A percentile compares a stretch with the other conserved stretches of the same genome.
Conservation (phyloP, 2,888 invertebrate genomes). For the Drosophila yooni region DNA sequence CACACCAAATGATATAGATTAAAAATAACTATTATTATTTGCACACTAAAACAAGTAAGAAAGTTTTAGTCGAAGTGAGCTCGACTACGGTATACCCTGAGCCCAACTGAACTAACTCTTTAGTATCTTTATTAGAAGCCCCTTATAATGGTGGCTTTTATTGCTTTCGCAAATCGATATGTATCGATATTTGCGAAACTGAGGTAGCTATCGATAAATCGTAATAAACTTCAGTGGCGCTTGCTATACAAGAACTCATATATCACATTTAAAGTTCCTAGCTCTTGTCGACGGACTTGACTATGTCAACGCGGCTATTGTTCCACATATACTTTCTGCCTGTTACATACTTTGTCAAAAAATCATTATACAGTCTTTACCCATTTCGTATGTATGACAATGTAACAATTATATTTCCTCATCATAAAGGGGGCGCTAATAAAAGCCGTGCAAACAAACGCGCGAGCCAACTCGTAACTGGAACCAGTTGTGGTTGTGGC, state of each 20-base stretch:
- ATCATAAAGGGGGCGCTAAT: slow-evolving; percentile 42
- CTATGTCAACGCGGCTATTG: neutral
- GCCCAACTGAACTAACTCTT: neutral
- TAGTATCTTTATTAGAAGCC: neutral
- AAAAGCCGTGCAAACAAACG: slow-evolving; percentile 60
- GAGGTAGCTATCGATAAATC: neutral
- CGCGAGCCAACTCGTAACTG: slow-evolving; percentile 64
- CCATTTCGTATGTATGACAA: slow-evolving; percentile 11
- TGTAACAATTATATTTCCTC: slow-evolving; percentile 67
- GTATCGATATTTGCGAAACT: neutral
- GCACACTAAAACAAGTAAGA: slow-evolving; percentile 48
- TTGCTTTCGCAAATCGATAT: neutral
- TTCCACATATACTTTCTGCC: neutral
- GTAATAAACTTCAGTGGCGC: neutral
- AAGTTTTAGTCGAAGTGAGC: neutral
- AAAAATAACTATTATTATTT: slow-evolving; percentile 69
- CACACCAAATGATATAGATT: slow-evolving; percentile 58
- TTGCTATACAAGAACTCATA: neutral
- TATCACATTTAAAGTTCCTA: neutral
- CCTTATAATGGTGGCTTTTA: neutral
- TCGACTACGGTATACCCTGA: neutral
- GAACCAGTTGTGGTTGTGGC: slow-evolving; percentile 2
- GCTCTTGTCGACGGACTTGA: neutral
- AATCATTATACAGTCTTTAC: neutral
- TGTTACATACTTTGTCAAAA: neutral